Evolutionary conservation across 2,888 invertebrate genomes (phyloP).

Genomic region (Folsomia candida): DNA sequence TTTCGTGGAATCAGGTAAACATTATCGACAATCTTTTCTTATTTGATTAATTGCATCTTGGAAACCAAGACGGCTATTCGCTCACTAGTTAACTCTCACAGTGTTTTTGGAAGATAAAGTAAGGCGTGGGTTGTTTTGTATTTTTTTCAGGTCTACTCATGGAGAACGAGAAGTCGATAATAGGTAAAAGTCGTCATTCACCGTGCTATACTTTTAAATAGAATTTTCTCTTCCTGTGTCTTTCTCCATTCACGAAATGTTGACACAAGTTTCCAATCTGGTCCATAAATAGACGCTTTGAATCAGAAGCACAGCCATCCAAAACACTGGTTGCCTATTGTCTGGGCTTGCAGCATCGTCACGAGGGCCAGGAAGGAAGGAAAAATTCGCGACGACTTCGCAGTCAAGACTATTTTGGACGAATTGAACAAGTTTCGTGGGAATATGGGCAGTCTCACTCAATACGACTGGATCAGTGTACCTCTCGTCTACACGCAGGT

Average conservation of each 20-base stretch:
- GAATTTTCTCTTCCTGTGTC: not conserved
- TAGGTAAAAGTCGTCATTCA: constrained; percentile 53
- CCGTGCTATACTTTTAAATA: not conserved
- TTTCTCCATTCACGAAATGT: too few relatives aligned
- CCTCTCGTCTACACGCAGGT: constrained; percentile 79
- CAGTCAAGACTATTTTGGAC: constrained; percentile 85
- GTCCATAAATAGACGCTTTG: constrained; percentile 20
- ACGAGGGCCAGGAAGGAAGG: constrained; percentile 87
- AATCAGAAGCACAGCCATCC: constrained; percentile 21
- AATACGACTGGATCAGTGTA: constrained; percentile 73
- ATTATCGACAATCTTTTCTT: too few relatives aligned
- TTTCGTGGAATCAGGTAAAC: constrained; percentile 69
- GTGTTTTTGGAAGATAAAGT: too few relatives aligned
- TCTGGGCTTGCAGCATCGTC: constrained; percentile 87
- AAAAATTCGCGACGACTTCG: constrained; percentile 83
- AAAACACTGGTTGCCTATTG: constrained; percentile 62
- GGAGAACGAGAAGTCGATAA: constrained; percentile 76
- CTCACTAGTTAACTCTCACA: too few relatives aligned
- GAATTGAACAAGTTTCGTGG: constrained; percentile 77
- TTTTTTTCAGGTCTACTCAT: constrained; percentile 66
- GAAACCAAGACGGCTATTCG: too few relatives aligned
- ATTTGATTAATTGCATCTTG: too few relatives aligned
- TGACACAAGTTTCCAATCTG: too few relatives aligned
- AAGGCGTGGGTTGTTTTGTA: too few relatives aligned
- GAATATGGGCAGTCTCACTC: constrained; percentile 68